A percentile compares a stretch with the other conserved stretches of the same genome.
Evolutionary conservation across 92 coral and sea anemone genomes (phyloP).

Genomic region (Actinostola sp.): DNA sequence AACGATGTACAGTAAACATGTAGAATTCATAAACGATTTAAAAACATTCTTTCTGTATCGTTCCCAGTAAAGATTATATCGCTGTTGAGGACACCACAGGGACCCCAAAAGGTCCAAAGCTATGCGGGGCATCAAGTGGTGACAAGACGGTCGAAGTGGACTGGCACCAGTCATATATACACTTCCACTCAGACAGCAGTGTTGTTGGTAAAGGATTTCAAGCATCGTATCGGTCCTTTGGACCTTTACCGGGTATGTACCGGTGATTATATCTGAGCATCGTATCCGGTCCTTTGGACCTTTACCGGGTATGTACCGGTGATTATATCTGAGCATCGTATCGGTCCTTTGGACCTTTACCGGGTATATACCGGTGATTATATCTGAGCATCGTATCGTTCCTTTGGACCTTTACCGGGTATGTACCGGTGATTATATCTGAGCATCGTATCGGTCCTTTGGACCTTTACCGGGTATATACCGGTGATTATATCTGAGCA

Average conservation of each 20-base stretch:
- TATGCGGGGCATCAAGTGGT: conserved; percentile 20
- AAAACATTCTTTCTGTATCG: not conserved
- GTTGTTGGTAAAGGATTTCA: conserved; percentile 29
- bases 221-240: conserved; percentile 37
- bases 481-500: too few species aligned
- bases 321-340: too few species aligned
- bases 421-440: too few species aligned
- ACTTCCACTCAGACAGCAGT: conserved; percentile 30
- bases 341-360: not conserved
- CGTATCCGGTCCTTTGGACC: too few species aligned
- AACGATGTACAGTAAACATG: too few species aligned
- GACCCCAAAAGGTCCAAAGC: conserved; percentile 23
- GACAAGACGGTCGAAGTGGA: conserved; percentile 22
- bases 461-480: conserved; percentile 1
- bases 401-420: not conserved
- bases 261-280: too few species aligned
- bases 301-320: conserved; percentile 10
- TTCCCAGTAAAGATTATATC: conserved; percentile 43
- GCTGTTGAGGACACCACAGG: conserved; percentile 37
- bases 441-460: too few species aligned
- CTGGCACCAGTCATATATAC: conserved; percentile 35
- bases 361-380: too few species aligned
- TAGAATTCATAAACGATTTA: too few species aligned
- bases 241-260: conserved; percentile 30
- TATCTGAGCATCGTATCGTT: too few species aligned